Evolutionary conservation across 2,113 vertebrate genomes (phyloP), one percentile per base, ranked within the genome.

Genomic region (Actenoides lindsayi): DNA sequence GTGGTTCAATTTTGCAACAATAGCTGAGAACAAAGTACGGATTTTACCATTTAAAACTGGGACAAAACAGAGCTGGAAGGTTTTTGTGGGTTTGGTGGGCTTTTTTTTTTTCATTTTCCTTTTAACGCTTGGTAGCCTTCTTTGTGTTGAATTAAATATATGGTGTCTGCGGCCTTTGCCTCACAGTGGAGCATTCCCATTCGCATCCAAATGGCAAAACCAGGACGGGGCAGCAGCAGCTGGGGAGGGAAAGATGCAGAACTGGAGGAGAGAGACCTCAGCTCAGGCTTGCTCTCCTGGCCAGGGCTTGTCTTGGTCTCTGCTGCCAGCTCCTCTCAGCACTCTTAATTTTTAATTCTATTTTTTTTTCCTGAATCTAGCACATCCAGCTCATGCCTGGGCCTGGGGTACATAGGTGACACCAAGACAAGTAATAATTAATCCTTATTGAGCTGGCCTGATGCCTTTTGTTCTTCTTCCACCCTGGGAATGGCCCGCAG

Each of bases 1-100:
- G 83, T 62, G 89, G 83, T 93, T 95, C 69, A 35, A 57, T 92
- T 95, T 87, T 87, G 57, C 94, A 94, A 84, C 90, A 92, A 54
- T 28, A 86, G 69, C 86, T 90, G 88, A 87, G 92, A 96, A 95
- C 69, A 93, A 94, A 92, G 90, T 69, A 84, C 35, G 60, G 69
- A 79, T 94, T 96, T 89, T 89, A 60, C 90, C 53, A 16, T 87
- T 84, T 89, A 57, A 87, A 97, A 90, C 30, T 82, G 83, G 88
- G 74, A 89, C 86, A 92, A 95, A 96, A 92, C 33, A 83, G 83
- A 87, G 69, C 73, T 84, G 35, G 87, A 81, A 89, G 69, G 56
- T 60, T 95, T 93, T 68, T 87, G 35, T 60, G 42, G 20, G 13
- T 17, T 62, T 42, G 13, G 31, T 88, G 19, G 53, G 53, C 53